phyloP scores from a whole-genome alignment of 30 jellyfish, hydroid and myxozoan genomes.

The Aurelia aurita region DNA sequence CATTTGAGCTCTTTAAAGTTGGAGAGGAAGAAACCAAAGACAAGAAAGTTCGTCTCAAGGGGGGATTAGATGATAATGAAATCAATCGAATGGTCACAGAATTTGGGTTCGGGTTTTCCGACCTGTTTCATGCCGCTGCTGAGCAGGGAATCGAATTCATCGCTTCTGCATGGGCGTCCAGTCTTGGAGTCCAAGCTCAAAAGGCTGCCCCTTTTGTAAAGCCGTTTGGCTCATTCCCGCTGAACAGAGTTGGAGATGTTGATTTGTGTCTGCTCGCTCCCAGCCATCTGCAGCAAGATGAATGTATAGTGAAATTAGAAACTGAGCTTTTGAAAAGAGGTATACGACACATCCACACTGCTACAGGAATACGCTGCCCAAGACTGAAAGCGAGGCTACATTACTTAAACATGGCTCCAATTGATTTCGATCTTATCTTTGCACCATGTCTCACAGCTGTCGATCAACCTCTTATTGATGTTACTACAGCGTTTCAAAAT shows the following conservation, averaged over 20 bases:
- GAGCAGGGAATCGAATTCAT: slow-evolving; percentile 63
- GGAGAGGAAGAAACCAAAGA: slow-evolving; percentile 9
- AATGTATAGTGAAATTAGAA: slow-evolving; percentile 65
- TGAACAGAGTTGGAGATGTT: slow-evolving; percentile 80
- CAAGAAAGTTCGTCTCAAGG: background rate
- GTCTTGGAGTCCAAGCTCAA: slow-evolving; percentile 27
- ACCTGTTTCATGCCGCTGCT: slow-evolving; percentile 53
- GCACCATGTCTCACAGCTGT: slow-evolving; percentile 73
- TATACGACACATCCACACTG: slow-evolving; percentile 75
- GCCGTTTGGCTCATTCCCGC: slow-evolving; percentile 89
- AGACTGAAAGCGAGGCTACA: slow-evolving; percentile 78
- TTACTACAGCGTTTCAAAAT: slow-evolving; percentile 9
- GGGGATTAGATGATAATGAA: background rate
- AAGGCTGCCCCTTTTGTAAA: slow-evolving; percentile 23
- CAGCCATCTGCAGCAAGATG: slow-evolving; percentile 32
- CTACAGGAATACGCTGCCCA: slow-evolving; percentile 92
- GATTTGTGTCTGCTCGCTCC: slow-evolving; percentile 95
- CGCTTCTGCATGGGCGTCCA: slow-evolving; percentile 70
- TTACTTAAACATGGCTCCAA: slow-evolving; percentile 59
- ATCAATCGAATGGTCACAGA: slow-evolving; percentile 27
- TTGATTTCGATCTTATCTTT: slow-evolving; percentile 79
- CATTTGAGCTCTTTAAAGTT: slow-evolving; percentile 74
- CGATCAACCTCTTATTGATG: background rate
- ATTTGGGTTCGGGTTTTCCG: slow-evolving; percentile 60
- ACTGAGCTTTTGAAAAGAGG: slow-evolving; percentile 77